Evolutionary conservation across 2,797 vertebrate species (phyloP).

Genomic region (Sebastes trivittatus): DNA sequence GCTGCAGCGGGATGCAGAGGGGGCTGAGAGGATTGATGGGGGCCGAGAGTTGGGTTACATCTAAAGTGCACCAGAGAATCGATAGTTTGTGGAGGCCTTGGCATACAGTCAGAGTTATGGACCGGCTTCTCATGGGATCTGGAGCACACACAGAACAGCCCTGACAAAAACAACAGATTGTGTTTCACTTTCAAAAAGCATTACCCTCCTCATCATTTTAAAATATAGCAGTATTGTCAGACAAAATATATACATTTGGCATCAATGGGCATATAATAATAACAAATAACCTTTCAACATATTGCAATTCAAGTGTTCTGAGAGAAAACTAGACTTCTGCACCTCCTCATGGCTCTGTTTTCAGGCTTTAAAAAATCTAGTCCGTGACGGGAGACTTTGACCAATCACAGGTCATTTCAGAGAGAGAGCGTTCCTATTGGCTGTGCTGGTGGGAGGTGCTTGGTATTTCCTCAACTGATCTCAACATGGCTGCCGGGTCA

Average conservation of each 20-base stretch:
- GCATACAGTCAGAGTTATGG: constrained; percentile 58
- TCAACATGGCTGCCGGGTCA: no score
- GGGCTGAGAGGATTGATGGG: constrained; percentile 55
- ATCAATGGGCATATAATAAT: no score
- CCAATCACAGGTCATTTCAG: no score
- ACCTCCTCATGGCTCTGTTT: no score
- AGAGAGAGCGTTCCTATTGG: no score
- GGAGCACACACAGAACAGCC: constrained; percentile 23
- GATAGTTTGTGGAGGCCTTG: constrained; percentile 67
- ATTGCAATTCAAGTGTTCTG: fast-evolving
- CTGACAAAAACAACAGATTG: constrained; percentile 60
- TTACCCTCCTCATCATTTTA: constrained; percentile 29
- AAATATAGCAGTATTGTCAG: neutral
- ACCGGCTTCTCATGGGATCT: constrained; percentile 41
- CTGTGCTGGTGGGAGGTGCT: no score
- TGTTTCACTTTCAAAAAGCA: constrained; percentile 59
- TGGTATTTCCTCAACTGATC: no score
- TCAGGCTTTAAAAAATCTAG: no score
- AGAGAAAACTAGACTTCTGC: no score
- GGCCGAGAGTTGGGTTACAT: constrained; percentile 74
- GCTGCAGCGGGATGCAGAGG: constrained; percentile 53
- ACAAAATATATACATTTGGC: neutral
- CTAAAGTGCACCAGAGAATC: constrained; percentile 78
- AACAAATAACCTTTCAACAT: no score
- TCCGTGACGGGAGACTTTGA: no score